A percentile compares a stretch with the other conserved stretches of the same genome.
These are phyloP conservation scores for Danio aesculapii DNA, from an alignment of 2,797 vertebrate species.

Conservation along the genomic window DNA sequence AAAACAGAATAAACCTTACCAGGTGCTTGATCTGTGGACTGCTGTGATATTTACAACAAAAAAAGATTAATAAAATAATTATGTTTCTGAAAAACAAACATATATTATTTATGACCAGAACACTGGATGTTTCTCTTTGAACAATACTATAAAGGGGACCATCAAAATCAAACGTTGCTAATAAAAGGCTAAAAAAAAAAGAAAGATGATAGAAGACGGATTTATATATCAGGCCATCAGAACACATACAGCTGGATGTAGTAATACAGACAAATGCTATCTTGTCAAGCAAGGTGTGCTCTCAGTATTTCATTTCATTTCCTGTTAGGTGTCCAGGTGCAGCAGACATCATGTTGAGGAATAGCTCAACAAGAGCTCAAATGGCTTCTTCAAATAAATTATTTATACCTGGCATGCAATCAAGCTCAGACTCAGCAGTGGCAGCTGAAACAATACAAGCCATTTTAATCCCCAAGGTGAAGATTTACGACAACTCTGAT, in stretches of 20 bases:
- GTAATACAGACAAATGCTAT: slow-evolving; percentile 23
- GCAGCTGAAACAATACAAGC: slow-evolving; percentile 15
- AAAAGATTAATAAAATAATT: too few species aligned
- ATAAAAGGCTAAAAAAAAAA: too few species aligned
- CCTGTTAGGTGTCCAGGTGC: slow-evolving; percentile 9
- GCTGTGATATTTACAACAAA: too few species aligned
- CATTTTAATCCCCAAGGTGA: slow-evolving; percentile 31
- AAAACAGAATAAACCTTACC: too few species aligned
- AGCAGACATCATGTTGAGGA: slow-evolving; percentile 17
- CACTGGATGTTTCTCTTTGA: too few species aligned
- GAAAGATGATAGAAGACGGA: too few species aligned
- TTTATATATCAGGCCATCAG: not conserved
- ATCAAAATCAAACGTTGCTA: too few species aligned
- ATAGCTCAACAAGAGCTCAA: slow-evolving; percentile 27
- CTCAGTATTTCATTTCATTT: slow-evolving; percentile 32
- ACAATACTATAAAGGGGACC: too few species aligned
- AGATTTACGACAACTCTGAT: slow-evolving; percentile 19
- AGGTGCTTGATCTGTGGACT: too few species aligned
- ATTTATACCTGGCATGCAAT: slow-evolving; percentile 35
- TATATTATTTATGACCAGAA: too few species aligned
- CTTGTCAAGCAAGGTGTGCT: not conserved
- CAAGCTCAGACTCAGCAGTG: slow-evolving; percentile 37
- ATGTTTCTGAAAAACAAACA: too few species aligned
- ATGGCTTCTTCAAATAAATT: slow-evolving; percentile 39
- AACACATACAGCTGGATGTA: slow-evolving; percentile 1